A percentile compares a stretch with the other conserved stretches of the same genome.
Conservation (phyloP, 2,888 invertebrate genomes). For the Lymantria monacha region DNA sequence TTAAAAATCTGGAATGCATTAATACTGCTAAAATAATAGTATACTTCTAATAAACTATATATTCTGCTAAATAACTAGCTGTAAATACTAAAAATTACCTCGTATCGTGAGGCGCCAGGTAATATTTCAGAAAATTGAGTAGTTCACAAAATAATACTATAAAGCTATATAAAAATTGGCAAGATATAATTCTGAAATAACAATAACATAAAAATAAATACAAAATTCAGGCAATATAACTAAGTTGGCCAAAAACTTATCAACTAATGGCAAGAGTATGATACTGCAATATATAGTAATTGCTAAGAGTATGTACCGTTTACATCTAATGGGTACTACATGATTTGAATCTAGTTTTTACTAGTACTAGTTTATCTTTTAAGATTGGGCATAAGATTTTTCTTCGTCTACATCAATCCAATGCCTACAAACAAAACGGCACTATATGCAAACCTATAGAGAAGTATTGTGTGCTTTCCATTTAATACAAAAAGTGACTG, state of each 20-base stretch:
- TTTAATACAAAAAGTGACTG: no score
- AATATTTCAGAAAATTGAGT: no score
- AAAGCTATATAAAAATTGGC: background rate
- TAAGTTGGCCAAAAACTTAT: constrained; percentile 35
- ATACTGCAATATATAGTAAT: constrained; percentile 18
- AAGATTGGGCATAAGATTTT: no score
- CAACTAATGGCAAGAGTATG: constrained; percentile 54
- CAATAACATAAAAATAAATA: constrained; percentile 21
- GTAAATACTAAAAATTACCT: no score
- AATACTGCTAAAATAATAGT: constrained; percentile 28
- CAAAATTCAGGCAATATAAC: constrained; percentile 19
- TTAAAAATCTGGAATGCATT: constrained; percentile 18
- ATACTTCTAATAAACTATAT: constrained; percentile 21
- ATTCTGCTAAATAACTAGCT: no score
- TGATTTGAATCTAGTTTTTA: background rate
- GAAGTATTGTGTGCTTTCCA: no score
- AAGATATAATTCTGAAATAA: constrained; percentile 7
- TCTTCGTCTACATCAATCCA: no score
- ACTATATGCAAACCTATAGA: no score
- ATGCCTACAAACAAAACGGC: no score
- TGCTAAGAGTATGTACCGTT: constrained; percentile 13
- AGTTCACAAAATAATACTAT: no score
- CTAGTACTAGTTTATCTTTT: no score
- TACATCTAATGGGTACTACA: background rate
- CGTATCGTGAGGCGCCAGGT: no score